phyloP scores from a whole-genome alignment of 2,113 vertebrate species.

The Cebidichthys violaceus region DNA sequence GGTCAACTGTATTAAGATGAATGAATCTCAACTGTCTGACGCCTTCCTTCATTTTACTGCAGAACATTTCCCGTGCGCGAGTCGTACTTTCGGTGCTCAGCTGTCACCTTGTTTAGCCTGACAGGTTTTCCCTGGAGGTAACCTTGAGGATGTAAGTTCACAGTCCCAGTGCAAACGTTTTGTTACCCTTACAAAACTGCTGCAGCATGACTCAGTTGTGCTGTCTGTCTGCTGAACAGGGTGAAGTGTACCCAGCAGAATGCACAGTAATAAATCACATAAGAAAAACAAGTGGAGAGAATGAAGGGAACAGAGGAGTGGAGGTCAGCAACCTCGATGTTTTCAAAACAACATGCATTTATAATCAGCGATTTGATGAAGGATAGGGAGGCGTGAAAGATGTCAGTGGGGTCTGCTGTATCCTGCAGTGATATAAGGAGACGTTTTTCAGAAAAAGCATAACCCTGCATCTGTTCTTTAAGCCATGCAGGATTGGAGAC shows the following conservation, averaged over 20 bases:
- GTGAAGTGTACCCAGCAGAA: slow-evolving; percentile 43
- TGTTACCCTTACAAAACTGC: slow-evolving; percentile 68
- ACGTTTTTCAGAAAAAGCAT: slow-evolving; percentile 29
- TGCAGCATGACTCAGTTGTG: slow-evolving; percentile 74
- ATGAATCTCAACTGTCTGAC: slow-evolving; percentile 65
- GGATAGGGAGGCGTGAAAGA: slow-evolving; percentile 14
- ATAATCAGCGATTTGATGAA: slow-evolving; percentile 52
- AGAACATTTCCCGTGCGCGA: slow-evolving; percentile 30
- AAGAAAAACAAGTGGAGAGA: slow-evolving; percentile 37
- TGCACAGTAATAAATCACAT: slow-evolving; percentile 64
- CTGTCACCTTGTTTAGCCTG: slow-evolving; percentile 69
- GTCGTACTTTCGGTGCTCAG: slow-evolving; percentile 34
- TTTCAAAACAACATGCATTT: slow-evolving; percentile 58
- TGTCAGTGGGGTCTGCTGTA: slow-evolving; percentile 26
- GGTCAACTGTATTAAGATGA: slow-evolving; percentile 78
- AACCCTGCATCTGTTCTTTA: slow-evolving; percentile 47
- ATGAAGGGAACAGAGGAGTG: slow-evolving; percentile 43
- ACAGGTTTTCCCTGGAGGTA: slow-evolving; percentile 67
- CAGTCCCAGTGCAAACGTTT: slow-evolving; percentile 57
- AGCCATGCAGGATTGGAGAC: slow-evolving; percentile 34
- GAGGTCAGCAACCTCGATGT: slow-evolving; percentile 62
- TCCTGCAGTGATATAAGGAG: slow-evolving; percentile 8
- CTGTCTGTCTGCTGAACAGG: slow-evolving; percentile 48
- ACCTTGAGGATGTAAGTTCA: slow-evolving; percentile 74
- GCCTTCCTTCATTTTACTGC: slow-evolving; percentile 61